Evolutionary conservation across 2,888 invertebrate species (phyloP), one percentile per base, ranked within the genome.

Genomic region (Campaea margaritaria): DNA sequence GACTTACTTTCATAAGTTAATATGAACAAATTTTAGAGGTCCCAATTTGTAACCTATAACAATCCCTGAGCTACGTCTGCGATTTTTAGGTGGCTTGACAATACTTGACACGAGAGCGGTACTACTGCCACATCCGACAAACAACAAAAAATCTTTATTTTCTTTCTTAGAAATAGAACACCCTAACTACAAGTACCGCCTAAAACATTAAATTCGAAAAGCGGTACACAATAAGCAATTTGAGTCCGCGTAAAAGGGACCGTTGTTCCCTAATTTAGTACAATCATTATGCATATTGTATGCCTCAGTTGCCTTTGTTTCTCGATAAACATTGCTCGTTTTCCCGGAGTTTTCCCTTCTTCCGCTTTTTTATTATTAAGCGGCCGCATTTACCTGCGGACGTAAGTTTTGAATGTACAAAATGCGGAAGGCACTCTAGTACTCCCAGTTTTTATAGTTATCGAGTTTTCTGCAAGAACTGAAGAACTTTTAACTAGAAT

Each of bases 251-350:
- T 79, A 84, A 86, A 86, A 81, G 78, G 82, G 79, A 74, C 80
- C 75, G 75, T 81, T 82, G 79, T 81, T 74, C 75, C 76, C 86
- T 87, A 89, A 90, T 89, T 88, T 87, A 89, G 83, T 86, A 86
- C 87, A 86, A 87, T 86, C 86, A 86, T 87, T 89, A 89, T 89
- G 88, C 89, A 89, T 89, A 90, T 87, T 88, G 86, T 80, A 87
- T 79, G 84, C 80, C 78, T 76, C 81, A 81, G 81, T 84, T 83
- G 85, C 80, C 81, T 85, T 85, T 85, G 85, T 89, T 89, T 89
- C 79, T 79, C 87, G 77, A 87, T 88, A 89, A 90, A 89, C 86
- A 86, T 77, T 79, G 82, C 79, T 76, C 81, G 79, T 85, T 90
- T 82, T 78, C 77, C 76, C 67, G 65, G 72, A 82, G 81, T 81